Base-by-base conservation (phyloP, 2,797 vertebrate species). In the Borostomias antarcticus region DNA sequence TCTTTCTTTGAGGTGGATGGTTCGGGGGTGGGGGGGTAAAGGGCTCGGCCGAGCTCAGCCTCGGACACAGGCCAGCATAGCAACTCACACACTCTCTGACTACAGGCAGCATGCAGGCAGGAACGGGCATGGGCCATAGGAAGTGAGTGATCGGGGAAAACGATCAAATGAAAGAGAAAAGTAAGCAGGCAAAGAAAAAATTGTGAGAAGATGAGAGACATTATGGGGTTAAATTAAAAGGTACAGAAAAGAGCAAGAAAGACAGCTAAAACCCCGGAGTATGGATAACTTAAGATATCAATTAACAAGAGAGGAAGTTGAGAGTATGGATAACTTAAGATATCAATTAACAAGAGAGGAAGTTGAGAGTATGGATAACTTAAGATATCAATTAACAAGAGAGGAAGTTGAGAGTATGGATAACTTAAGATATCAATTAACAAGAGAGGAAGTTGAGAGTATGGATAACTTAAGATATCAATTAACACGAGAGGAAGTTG, bases 61-160 rank as follows among this genome's bases (percentile, higher is more conserved):
- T 95, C 91, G 85, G 91, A 83, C 76, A 91, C 86, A n/a, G 91
- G 90, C 91, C 93, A 94, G 89, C 91, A 92, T 86, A 94, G 85
- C 77, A 95, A 91, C 75, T 90, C 92, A 85, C 89, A 84, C 89
- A 92, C 82, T 85, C 86, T 92, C 83, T 93, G 92, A 87, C 95
- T 98, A 91, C 80, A 86, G 78, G 83, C 62, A 77, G 71, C 76
- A 86, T 85, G 82, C 82, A 77, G 82, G 59, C 21, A 52, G 80
- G 74, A 45, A n/a, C 73, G 76, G 81, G 88, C 35, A 26, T 19
- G 43, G 59, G 43, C 21, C 26, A 10, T 47, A 15, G 68, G 79
- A 70, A 45, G 72, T 78, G 37, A 79, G 66, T 76, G 73, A 83
- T 66, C 69, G 72, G 70, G 76, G 69, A 67, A 83, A 74, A 10